Percentiles rank a stretch among this genome's conserved stretches.
Evolutionary conservation across 2,113 vertebrate species (phyloP).

Genomic region (Oncorhynchus tshawytscha): DNA sequence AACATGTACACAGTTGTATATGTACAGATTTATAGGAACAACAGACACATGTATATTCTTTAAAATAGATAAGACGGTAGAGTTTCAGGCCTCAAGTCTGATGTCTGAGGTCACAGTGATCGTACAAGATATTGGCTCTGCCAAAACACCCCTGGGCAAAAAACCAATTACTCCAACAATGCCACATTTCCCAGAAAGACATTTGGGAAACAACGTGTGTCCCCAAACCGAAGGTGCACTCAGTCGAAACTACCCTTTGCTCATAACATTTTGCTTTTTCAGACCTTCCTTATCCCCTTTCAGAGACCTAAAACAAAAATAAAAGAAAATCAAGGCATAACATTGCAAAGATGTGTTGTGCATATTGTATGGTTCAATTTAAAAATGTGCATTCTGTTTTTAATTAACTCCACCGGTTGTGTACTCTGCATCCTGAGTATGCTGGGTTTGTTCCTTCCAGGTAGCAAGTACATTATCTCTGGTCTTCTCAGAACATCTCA

Average conservation of each 20-base stretch:
- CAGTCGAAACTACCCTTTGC: not conserved
- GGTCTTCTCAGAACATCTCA: no score
- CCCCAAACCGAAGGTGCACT: not conserved
- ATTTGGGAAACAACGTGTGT: slow-evolving; percentile 35
- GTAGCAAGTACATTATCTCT: no score
- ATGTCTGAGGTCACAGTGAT: slow-evolving; percentile 22
- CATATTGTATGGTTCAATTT: no score
- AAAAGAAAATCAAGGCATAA: not conserved
- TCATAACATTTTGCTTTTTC: not conserved
- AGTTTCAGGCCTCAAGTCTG: not conserved
- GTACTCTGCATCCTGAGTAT: no score
- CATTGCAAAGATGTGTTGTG: no score
- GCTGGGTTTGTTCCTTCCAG: no score
- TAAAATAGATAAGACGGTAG: no score
- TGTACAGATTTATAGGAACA: no score
- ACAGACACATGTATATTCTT: no score
- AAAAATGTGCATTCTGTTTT: no score
- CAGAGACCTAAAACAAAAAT: not conserved
- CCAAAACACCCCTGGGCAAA: slow-evolving; percentile 13
- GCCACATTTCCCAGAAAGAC: slow-evolving; percentile 51
- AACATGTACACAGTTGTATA: no score
- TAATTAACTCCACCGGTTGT: no score
- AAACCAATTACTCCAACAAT: slow-evolving; percentile 37
- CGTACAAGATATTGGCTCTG: slow-evolving; percentile 1
- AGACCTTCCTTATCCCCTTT: not conserved